Evolutionary conservation across 2,113 vertebrate species (phyloP), one percentile per base, ranked within the genome.

Genomic region (Heterotis niloticus): DNA sequence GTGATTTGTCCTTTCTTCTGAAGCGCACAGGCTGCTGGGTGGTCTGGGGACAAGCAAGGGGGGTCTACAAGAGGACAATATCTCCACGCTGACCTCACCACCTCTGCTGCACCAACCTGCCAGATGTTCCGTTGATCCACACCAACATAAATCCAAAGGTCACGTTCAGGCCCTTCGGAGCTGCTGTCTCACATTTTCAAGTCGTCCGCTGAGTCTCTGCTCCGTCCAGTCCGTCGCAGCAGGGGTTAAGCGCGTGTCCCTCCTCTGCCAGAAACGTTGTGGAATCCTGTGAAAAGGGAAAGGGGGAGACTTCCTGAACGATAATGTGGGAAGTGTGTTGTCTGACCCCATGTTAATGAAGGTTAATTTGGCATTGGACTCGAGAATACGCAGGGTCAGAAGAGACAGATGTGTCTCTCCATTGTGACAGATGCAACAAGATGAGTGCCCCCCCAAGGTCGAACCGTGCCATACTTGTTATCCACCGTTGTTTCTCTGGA

Each of bases 271-370:
- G 70, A 64, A 10, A 44, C 23, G 34, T 60, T 80, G 23, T 34
- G 71, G 44, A 74, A 73, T 64, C 24, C 57, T 65, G 34, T 68
- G 44, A 14, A 56, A 66, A 75, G n/a, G 70, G 64, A 80, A 71
- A 75, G 52, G 71, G 62, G 52, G 18, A 29, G 23, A 18, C 70
- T 75, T 85, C 78, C 73, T 82, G 64, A 59, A 81, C 70, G 73
- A 79, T 79, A 83, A 79, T 23, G 57, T 77, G 81, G 85, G 85
- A 87, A 85, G 80, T 85, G 81, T 87, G 85, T 74, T 82, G 18
- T 80, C 75, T 87, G 81, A 83, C 82, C 76, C 60, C 77, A 34
- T 67, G 26, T 34, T 81, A 64, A 80, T 28, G 34, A 66, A 80
- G 64, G 70, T 76, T 65, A 80, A 60, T 72, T 65, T 78, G 75